Base-by-base conservation (phyloP, 1,140 invertebrate genomes). In the Piezodorus guildinii region DNA sequence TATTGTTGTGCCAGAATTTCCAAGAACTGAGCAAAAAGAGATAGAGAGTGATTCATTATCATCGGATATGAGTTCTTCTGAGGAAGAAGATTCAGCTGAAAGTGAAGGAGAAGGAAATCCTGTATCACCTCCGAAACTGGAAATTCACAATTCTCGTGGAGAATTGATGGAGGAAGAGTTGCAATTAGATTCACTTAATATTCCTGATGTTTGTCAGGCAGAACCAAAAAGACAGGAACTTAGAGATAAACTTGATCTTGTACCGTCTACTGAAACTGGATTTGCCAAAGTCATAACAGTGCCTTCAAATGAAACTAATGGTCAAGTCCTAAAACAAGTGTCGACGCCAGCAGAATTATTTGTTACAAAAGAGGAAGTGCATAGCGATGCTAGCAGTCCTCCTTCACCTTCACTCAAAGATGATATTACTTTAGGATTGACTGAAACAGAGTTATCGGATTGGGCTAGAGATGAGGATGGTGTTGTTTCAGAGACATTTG, bases 361-460 rank as follows among this genome's bases (percentile, higher is more conserved):
- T 62, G 68, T 66, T 5, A 64, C 62, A 34, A 54, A 56, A 19
- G 64, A 67, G 21, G 63, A 62, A 21, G 64, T 62, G 27, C 45
- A 71, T 0, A 79, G 78, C 52, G 74, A 75, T 44, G 75, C 77
- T 54, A 81, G 77, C 65, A 79, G 76, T 62, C 76, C 80, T 0
- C 70, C 69, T 1, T 77, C 76, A 1, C 68, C 67, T 21, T 77
- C 76, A 3, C 74, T 74, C 19, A 75, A 75, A 54, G 76, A 78
- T 23, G 75, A 69, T 60, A 82, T 81, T 0, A 83, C 83, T 0
- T 80, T 85, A 16, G 85, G 82, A 1, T 74, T 88, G 14, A 90
- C 88, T 0, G 90, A 92, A 73, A 90, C 88, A 0, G 89, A 91
- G 71, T 74, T 90, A 14, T 91, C 88, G 0, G 89, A 92, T 73